Conservation (phyloP, 2,113 vertebrate genomes). For the Micromys minutus region DNA sequence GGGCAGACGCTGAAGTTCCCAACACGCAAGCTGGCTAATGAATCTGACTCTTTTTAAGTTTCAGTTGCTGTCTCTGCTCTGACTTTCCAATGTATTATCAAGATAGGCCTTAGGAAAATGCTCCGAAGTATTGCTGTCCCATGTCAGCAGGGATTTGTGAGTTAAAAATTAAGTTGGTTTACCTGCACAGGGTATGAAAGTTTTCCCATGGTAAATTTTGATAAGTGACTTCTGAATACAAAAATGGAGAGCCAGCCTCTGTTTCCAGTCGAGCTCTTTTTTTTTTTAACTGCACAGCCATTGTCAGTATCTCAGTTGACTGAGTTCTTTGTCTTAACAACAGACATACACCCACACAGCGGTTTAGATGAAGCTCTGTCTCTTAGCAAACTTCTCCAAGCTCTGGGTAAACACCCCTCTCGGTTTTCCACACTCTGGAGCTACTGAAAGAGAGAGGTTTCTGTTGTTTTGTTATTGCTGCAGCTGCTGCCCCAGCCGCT, state of each 20-base stretch:
- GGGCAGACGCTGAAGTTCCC: not conserved
- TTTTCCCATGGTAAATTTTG: not conserved
- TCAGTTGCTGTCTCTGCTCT: not conserved
- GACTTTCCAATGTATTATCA: not conserved
- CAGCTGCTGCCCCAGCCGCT: no score
- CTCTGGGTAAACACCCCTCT: not conserved
- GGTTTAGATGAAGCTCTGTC: not conserved
- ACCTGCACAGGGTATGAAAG: not conserved
- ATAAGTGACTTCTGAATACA: not conserved
- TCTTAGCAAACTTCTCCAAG: not conserved
- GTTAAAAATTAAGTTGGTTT: not conserved
- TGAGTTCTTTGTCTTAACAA: not conserved
- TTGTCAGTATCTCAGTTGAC: not conserved
- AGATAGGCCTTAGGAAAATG: not conserved
- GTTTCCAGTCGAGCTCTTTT: not conserved
- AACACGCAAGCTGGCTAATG: not conserved
- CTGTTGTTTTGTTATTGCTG: not conserved
- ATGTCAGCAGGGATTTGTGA: not conserved
- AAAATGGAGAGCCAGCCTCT: not conserved
- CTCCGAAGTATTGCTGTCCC: not conserved
- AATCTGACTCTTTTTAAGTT: not conserved
- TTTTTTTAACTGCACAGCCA: not conserved
- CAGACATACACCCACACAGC: not conserved
- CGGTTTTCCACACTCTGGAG: not conserved
- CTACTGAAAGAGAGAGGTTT: not conserved